These are phyloP conservation scores for Rhinatrema bivittatum DNA, from an alignment of 2,797 vertebrate genomes.

Conservation along the genomic window DNA sequence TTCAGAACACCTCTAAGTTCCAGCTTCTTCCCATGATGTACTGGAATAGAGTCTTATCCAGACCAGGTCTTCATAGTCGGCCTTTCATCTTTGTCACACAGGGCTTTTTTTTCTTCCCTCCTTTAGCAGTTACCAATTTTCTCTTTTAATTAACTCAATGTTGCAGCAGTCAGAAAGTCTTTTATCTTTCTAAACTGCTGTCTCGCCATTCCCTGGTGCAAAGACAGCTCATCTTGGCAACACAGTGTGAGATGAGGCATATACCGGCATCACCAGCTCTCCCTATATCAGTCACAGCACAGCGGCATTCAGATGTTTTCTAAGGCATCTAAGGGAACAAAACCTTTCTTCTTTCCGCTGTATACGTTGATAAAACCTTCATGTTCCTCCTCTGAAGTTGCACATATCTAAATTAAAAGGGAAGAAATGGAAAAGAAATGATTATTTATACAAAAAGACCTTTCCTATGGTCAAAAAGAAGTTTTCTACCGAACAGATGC, in stretches of 20 bases:
- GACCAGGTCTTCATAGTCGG: slow-evolving; percentile 12
- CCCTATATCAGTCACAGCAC: slow-evolving; percentile 21
- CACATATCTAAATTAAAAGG: slow-evolving; percentile 74
- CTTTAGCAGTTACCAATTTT: neutral
- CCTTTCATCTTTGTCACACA: slow-evolving; percentile 6
- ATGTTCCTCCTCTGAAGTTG: slow-evolving; percentile 76
- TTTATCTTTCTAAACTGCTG: slow-evolving; percentile 21
- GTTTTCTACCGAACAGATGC: too few species aligned
- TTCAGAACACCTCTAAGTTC: slow-evolving; percentile 21
- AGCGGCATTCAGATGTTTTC: slow-evolving; percentile 75
- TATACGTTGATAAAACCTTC: slow-evolving; percentile 84
- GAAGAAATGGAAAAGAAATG: neutral
- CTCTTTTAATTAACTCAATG: slow-evolving; percentile 6
- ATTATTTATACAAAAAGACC: too few species aligned
- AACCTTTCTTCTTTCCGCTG: slow-evolving; percentile 88
- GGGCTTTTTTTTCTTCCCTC: neutral
- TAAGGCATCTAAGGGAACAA: slow-evolving; percentile 80
- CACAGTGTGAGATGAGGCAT: slow-evolving; percentile 46
- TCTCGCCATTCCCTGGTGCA: slow-evolving; percentile 34
- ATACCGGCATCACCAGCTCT: slow-evolving; percentile 27
- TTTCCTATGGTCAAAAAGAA: too few species aligned
- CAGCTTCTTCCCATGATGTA: slow-evolving; percentile 7
- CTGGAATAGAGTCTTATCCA: slow-evolving; percentile 21
- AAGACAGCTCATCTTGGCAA: slow-evolving; percentile 34
- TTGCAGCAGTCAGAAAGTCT: slow-evolving; percentile 24